A percentile compares a stretch with the other conserved stretches of the same genome.
Conservation (phyloP, 2,113 vertebrate genomes). For the Bolborhynchus lineola region DNA sequence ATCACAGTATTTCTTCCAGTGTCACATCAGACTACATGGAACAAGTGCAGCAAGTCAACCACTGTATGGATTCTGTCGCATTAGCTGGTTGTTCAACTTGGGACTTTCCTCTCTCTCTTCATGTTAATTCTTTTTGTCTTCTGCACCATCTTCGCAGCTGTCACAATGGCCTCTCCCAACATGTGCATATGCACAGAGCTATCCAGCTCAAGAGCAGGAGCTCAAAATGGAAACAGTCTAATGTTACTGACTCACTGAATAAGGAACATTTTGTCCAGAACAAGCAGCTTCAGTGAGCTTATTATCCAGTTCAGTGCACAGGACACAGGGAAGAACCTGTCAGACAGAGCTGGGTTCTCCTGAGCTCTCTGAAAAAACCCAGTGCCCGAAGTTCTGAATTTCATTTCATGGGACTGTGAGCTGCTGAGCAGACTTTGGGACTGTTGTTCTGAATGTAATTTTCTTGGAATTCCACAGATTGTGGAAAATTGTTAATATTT, state of each 20-base stretch:
- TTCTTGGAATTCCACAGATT: background rate
- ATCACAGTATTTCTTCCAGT: background rate
- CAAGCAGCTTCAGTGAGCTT: background rate
- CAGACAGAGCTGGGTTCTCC: background rate
- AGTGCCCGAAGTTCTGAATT: background rate
- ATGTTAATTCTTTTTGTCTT: background rate
- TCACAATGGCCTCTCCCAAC: background rate
- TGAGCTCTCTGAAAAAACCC: background rate
- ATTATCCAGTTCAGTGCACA: background rate
- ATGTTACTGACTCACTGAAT: background rate
- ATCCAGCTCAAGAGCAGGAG: background rate
- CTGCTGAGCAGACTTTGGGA: background rate
- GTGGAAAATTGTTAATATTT: background rate
- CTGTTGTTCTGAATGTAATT: background rate
- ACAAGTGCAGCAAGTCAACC: background rate
- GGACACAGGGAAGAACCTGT: background rate
- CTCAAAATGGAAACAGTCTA: background rate
- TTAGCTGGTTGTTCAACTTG: fast-evolving
- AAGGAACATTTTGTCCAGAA: background rate
- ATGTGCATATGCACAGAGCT: background rate
- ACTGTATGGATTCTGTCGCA: background rate
- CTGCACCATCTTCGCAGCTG: background rate
- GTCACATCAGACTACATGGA: background rate
- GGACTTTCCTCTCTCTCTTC: background rate
- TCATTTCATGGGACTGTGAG: background rate